Evolutionary conservation across 2,888 invertebrate species (phyloP), one percentile per base, ranked within the genome.

Genomic region (Cheilosia variabilis): DNA sequence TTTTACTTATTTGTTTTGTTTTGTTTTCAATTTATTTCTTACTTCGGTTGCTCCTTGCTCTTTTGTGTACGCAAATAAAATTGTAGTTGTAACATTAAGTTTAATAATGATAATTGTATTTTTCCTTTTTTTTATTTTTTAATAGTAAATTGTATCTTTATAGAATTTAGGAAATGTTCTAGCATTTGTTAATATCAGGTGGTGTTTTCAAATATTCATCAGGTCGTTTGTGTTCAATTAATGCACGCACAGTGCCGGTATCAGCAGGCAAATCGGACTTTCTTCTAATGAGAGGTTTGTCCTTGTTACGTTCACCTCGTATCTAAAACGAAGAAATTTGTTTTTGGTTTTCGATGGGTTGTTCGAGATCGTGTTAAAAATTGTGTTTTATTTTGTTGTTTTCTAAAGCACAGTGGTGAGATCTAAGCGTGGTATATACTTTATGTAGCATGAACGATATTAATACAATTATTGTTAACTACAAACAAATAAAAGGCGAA

Each of bases 181-280:
- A 97, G 96, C 96, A 97, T 93, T 96, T 96, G 94, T 96, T 96
- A 89, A 96, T 96, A 93, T 97, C 97, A 87, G 96, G 96, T 90
- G 97, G 96, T 83, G 97, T 96, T 88, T 95, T 93, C 89, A 98
- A 95, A 94, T 94, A 98, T 90, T 98, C 97, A 93, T 98, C 98
- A 89, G 97, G 96, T 90, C 98, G 95, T 93, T 96, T 97, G 94
- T 98, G 98, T 92, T 97, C 97, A 92, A 96, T 96, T 89, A 98
- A 94, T 88, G 98, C 98, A 92, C 96, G 96, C 90, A 98, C 96
- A 71, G 98, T 98, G 92, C 96, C 95, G 89, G 96, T 95, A 93
- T 99, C 98, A 90, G 98, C 97, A 58, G 98, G 98, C 91, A 99
- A 94, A 92, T 99, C 98, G 17, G 98, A 98, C 94, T 98, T 98